Evolutionary conservation across 2,113 vertebrate species (phyloP).

Genomic region (Hemicordylus capensis): DNA sequence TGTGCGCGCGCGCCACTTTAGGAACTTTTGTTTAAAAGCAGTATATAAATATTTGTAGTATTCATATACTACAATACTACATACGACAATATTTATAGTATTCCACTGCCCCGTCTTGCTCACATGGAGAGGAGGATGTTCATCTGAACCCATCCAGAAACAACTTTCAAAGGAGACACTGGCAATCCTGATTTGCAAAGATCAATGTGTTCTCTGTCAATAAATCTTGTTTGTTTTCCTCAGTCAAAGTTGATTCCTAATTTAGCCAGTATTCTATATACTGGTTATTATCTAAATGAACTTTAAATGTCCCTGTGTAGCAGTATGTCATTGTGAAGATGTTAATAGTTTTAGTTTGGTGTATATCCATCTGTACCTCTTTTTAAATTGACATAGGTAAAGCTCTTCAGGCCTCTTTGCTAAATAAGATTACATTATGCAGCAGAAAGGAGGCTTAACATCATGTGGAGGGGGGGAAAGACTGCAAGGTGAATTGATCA

Average conservation of each 20-base stretch:
- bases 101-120: no score
- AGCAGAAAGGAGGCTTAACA: not conserved
- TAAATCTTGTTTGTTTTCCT: not conserved
- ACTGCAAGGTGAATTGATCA: not conserved
- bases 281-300: not conserved
- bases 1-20: no score
- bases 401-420: not conserved
- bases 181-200: not conserved
- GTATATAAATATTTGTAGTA: no score
- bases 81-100: no score
- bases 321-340: not conserved
- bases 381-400: not conserved
- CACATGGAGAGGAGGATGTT: no score
- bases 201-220: not conserved
- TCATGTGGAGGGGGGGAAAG: not conserved
- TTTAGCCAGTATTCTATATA: not conserved
- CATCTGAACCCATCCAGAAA: no score
- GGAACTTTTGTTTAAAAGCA: no score
- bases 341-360: not conserved
- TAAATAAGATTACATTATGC: not conserved
- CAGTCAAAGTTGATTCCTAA: no score
- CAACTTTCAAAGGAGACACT: not conserved
- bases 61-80: no score
- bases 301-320: not conserved
- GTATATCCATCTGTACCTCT: not conserved